A percentile compares a stretch with the other conserved stretches of the same genome.
phyloP scores from a whole-genome alignment of 2,888 invertebrate species.

The Pseudococcus longispinus region DNA sequence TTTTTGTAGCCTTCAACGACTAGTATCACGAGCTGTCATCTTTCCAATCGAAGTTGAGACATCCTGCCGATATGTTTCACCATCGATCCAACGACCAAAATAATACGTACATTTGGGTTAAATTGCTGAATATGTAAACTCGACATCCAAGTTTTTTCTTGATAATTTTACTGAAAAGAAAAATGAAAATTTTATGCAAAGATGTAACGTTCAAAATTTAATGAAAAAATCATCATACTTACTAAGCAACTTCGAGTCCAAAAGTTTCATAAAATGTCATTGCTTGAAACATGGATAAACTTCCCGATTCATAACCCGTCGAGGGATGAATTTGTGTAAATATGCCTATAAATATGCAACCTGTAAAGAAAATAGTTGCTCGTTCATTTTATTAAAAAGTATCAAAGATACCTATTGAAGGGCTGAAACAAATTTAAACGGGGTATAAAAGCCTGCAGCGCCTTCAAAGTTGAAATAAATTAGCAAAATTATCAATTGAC shows the following conservation, averaged over 20 bases:
- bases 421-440: too few species aligned
- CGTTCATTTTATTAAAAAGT: background rate
- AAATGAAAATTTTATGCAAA: background rate
- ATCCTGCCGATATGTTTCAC: too few species aligned
- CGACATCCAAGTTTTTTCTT: background rate
- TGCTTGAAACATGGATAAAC: background rate
- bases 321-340: background rate
- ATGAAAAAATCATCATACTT: background rate
- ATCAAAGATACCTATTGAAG: background rate
- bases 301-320: background rate
- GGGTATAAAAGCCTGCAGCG: too few species aligned
- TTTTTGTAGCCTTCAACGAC: too few species aligned
- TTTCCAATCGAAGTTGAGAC: too few species aligned
- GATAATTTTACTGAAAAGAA: background rate
- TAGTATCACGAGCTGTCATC: too few species aligned
- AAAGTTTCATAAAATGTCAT: constrained; percentile 9
- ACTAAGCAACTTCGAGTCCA: background rate
- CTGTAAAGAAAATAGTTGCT: background rate
- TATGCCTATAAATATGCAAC: background rate
- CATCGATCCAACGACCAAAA: background rate
- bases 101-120: background rate
- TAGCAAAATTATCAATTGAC: too few species aligned
- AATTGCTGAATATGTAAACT: background rate
- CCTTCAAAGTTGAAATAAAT: too few species aligned
- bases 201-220: background rate